phyloP scores from a whole-genome alignment of 2,888 invertebrate genomes.

The Drosophila mercatorum region DNA sequence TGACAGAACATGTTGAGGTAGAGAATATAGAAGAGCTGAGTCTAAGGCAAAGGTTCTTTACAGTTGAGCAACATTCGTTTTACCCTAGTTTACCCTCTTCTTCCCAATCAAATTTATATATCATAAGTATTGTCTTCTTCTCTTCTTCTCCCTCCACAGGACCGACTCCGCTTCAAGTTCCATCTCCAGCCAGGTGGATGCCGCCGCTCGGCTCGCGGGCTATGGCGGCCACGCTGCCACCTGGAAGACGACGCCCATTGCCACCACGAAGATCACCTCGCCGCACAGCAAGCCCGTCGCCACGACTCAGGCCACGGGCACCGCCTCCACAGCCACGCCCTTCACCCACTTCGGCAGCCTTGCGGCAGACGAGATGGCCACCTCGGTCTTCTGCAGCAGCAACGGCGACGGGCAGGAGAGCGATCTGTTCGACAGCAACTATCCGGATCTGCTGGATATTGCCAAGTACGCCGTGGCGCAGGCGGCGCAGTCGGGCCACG shows the following conservation, averaged over 20 bases:
- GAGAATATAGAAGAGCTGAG: not conserved
- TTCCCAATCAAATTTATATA: too few relatives aligned
- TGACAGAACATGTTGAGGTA: not conserved
- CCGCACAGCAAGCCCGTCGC: slow-evolving; percentile 69
- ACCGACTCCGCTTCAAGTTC: slow-evolving; percentile 87
- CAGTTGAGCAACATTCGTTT: too few relatives aligned
- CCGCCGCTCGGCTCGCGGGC: slow-evolving; percentile 79
- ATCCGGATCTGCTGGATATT: slow-evolving; percentile 83
- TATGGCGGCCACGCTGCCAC: slow-evolving; percentile 63
- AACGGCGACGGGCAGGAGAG: slow-evolving; percentile 84
- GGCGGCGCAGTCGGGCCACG: slow-evolving; percentile 50
- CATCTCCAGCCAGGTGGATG: slow-evolving; percentile 85
- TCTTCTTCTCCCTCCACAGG: slow-evolving; percentile 68
- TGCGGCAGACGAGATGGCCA: slow-evolving; percentile 77
- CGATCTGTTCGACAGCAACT: slow-evolving; percentile 84
- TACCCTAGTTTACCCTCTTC: too few relatives aligned
- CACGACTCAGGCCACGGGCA: slow-evolving; percentile 20
- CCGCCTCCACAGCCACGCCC: slow-evolving; percentile 38
- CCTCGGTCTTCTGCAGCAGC: slow-evolving; percentile 83
- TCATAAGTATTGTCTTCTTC: not conserved
- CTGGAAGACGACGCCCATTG: slow-evolving; percentile 81
- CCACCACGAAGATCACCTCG: slow-evolving; percentile 81
- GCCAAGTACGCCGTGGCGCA: slow-evolving; percentile 83
- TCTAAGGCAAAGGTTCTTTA: too few relatives aligned
- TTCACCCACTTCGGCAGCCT: slow-evolving; percentile 61